phyloP scores from a whole-genome alignment of 2,113 vertebrate species.

The Dolichotis patagonum region DNA sequence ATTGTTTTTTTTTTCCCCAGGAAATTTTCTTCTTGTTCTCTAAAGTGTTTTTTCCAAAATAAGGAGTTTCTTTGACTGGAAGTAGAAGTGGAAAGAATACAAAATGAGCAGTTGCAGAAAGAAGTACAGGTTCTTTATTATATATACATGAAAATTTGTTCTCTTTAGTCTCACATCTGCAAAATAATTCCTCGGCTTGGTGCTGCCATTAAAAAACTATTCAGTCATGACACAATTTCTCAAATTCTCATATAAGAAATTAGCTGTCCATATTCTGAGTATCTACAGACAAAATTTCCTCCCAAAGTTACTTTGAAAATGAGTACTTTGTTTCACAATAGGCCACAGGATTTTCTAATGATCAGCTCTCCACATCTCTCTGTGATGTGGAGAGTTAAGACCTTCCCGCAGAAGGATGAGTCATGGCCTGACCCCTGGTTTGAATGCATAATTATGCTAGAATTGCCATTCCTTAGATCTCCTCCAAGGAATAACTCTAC shows the following conservation, averaged over 20 bases:
- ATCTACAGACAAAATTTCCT: background rate
- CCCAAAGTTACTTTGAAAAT: constrained; percentile 8
- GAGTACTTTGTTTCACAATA: background rate
- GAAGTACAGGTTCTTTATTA: background rate
- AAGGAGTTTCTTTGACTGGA: background rate
- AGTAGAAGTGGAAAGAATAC: background rate
- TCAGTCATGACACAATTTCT: background rate
- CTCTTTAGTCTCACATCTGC: background rate
- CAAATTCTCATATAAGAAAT: background rate
- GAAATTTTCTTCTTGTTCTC: background rate
- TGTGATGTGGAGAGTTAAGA: background rate
- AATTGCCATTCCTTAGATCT: background rate
- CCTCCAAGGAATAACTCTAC: background rate
- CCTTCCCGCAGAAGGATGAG: background rate
- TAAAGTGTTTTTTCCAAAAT: background rate
- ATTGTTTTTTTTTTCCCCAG: background rate
- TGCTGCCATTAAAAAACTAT: background rate
- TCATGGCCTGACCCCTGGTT: background rate
- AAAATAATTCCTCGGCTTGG: background rate
- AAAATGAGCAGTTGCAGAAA: background rate
- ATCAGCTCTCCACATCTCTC: background rate
- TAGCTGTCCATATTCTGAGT: background rate
- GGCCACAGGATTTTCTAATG: background rate
- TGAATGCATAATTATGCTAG: background rate
- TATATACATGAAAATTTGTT: background rate